Base-by-base conservation (phyloP, 2,113 vertebrate species). In the Poeciliopsis turrubarensis region DNA sequence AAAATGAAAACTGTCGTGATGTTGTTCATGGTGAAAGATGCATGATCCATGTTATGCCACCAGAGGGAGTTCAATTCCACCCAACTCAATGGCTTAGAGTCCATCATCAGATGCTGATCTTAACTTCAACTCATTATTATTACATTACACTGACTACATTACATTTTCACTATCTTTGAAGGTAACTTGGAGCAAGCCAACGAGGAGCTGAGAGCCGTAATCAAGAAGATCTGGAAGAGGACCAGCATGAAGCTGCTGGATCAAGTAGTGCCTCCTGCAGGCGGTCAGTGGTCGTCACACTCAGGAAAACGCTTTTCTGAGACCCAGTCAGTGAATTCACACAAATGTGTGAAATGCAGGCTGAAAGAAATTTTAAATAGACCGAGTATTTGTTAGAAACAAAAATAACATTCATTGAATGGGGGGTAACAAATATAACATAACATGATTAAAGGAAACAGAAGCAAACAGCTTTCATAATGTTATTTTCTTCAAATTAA, bases 211-310 rank as follows among this genome's bases (percentile, higher is more conserved):
- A 91, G 98, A 89, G 96, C 96, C 17, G 98, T 99, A 51, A 99
- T 99, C 74, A 99, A 98, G 94, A 99, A 99, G 92, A 99, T 99
- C 80, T 99, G 98, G 97, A 99, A 98, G 92, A 97, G 97, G 92
- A 99, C 98, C 0, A 99, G 97, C 92, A 98, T 98, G 97, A 99
- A 99, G 67, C 94, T 99, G 0, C 95, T 99, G 77, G 98, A 99
- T 86, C 98, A 99, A 96, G 97, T 99, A 51, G 97, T 99, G 66
- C 98, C 98, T 79, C 97, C 98, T 11, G 97, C 98, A 91, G 98
- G 98, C 83, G 97, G 98, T 99, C 87, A 97, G 96, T 98, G 72
- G 30, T 88, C 67, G n/a, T 34, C n/a, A 75, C 41, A 61, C 44
- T 47, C 14, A 47, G 44, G 44, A 47, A 47, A 47, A 47, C 44